Base-by-base conservation (phyloP, 1,140 invertebrate genomes). In the Trichogramma pretiosum region DNA sequence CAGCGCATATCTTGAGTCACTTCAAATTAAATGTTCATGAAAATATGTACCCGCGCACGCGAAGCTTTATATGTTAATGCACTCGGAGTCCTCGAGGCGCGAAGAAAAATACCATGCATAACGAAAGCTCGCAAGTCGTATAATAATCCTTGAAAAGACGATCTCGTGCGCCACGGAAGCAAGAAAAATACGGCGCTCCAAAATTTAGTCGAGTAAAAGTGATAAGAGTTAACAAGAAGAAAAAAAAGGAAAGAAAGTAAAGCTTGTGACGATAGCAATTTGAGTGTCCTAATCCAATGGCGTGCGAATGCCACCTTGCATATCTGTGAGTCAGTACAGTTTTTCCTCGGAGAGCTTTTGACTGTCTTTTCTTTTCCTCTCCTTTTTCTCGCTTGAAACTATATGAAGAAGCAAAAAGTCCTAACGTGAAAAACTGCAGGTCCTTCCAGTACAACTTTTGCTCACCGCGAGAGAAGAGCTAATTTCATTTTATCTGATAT, bases 401-500 rank as follows among this genome's bases (percentile, higher is more conserved):
- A n/a, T n/a, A n/a, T n/a, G n/a, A n/a, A n/a, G n/a, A n/a, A n/a
- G n/a, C n/a, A n/a, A n/a, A n/a, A n/a, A n/a, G n/a, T n/a, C n/a
- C n/a, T n/a, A n/a, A n/a, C n/a, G n/a, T n/a, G n/a, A n/a, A n/a
- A n/a, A n/a, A n/a, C n/a, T n/a, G n/a, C n/a, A n/a, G n/a, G n/a
- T n/a, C n/a, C n/a, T n/a, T n/a, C n/a, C n/a, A n/a, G n/a, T n/a
- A n/a, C n/a, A n/a, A n/a, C n/a, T n/a, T n/a, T n/a, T n/a, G n/a
- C n/a, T n/a, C n/a, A n/a, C n/a, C n/a, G n/a, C n/a, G n/a, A n/a
- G n/a, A n/a, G n/a, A n/a, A n/a, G n/a, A n/a, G 53, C 57, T 64
- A 64, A 64, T 62, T 62, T 62, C 62, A 57, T 64, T 64, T 62
- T 61, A 64, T 64, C 57, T n/a, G n/a, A n/a, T n/a, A n/a, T n/a